A percentile compares a stretch with the other conserved stretches of the same genome.
phyloP scores from a whole-genome alignment of 1,140 invertebrate species.

The Drosophila melanogaster region Release_6_plus_ISO1_MT NT_033779.5:6831001-6831500 shows the following conservation, averaged over 20 bases:
- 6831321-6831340: slow-evolving; percentile 40
- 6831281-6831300: slow-evolving; percentile 80
- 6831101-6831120: no score
- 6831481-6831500: slow-evolving; percentile 71
- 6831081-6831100: not conserved
- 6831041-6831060: slow-evolving; percentile 61
- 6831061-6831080: not conserved
- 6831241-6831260: slow-evolving; percentile 62
- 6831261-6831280: slow-evolving; percentile 80
- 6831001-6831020: slow-evolving; percentile 36
- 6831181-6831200: slow-evolving; percentile 90
- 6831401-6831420: slow-evolving; percentile 84
- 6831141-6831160: no score
- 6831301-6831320: slow-evolving; percentile 62
- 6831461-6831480: slow-evolving; percentile 65
- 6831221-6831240: slow-evolving; percentile 84
- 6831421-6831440: slow-evolving; percentile 85
- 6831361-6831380: slow-evolving; percentile 70
- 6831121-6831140: no score
- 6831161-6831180: slow-evolving; percentile 87
- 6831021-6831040: slow-evolving; percentile 44
- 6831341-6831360: slow-evolving; percentile 25
- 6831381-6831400: slow-evolving; percentile 57
- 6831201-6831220: slow-evolving; percentile 86
- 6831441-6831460: slow-evolving; percentile 79